These are phyloP conservation scores for Crotalus horridus DNA, from an alignment of 2,113 vertebrate genomes.

Conservation along the genomic window DNA sequence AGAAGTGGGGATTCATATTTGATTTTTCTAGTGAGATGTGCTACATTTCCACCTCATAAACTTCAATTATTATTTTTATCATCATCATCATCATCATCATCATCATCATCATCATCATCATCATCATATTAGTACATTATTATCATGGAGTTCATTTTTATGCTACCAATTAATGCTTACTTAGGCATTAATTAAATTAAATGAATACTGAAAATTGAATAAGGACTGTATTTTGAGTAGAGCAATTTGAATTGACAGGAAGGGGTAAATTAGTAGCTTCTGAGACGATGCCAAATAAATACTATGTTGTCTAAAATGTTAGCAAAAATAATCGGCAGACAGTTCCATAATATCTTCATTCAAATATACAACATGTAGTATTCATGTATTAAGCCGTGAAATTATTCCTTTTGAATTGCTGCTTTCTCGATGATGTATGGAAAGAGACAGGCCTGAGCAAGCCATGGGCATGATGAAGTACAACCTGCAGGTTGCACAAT, in stretches of 20 bases:
- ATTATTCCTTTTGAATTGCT: neutral
- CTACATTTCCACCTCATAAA: neutral
- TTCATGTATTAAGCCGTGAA: neutral
- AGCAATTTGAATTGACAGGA: neutral
- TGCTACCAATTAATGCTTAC: neutral
- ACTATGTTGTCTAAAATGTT: neutral
- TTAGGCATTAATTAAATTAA: neutral
- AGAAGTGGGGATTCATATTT: neutral
- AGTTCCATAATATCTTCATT: neutral
- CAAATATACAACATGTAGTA: neutral
- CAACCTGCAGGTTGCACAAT: neutral
- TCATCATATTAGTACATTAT: neutral
- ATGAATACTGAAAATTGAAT: neutral
- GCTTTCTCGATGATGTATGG: neutral
- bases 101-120: neutral
- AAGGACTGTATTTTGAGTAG: neutral
- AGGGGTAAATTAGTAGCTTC: neutral
- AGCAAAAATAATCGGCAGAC: neutral
- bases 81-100: neutral
- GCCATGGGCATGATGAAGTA: rapidly evolving
- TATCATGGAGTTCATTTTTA: neutral
- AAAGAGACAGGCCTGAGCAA: rapidly evolving
- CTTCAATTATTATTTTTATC: neutral
- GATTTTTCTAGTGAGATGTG: neutral
- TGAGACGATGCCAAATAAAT: neutral